Evolutionary conservation across 2,888 invertebrate species (phyloP).

Genomic region (Cheilosia urbana): DNA sequence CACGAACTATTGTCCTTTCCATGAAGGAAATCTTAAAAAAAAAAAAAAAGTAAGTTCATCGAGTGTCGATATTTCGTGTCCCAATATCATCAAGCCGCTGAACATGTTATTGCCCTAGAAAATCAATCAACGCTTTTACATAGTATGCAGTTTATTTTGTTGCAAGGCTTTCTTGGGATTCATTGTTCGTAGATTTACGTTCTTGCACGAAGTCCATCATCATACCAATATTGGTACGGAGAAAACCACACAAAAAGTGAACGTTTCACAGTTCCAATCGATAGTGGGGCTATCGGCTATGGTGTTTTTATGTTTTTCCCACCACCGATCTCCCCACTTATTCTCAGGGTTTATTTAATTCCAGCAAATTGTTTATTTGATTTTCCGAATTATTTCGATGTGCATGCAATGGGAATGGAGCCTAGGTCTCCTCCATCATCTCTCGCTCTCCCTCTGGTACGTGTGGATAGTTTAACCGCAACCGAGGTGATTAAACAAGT

Average conservation of each 20-base stretch:
- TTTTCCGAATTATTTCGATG: constrained; percentile 33
- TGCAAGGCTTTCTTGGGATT: not conserved
- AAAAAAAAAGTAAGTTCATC: no score
- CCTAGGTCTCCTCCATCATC: not conserved
- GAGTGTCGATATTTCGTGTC: not conserved
- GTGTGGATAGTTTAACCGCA: constrained; percentile 58
- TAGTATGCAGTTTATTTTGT: constrained; percentile 10
- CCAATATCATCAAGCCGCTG: not conserved
- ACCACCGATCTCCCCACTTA: not conserved
- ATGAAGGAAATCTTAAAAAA: no score
- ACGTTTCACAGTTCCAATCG: constrained; percentile 25
- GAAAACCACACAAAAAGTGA: constrained; percentile 47
- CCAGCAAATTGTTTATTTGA: constrained; percentile 36
- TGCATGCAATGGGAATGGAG: constrained; percentile 41
- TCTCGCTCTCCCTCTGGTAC: not conserved
- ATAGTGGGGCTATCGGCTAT: constrained; percentile 1
- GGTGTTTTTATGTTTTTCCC: not conserved
- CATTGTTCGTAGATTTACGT: not conserved
- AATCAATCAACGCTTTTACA: constrained; percentile 26
- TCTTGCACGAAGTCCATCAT: constrained; percentile 23
- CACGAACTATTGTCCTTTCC: no score
- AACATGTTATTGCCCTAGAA: constrained; percentile 23
- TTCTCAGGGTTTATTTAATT: constrained; percentile 2
- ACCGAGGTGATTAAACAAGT: constrained; percentile 65
- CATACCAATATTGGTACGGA: constrained; percentile 21